Evolutionary conservation across 2,797 vertebrate species (phyloP), one percentile per base, ranked within the genome.

Genomic region (Etheostoma nigrum): DNA sequence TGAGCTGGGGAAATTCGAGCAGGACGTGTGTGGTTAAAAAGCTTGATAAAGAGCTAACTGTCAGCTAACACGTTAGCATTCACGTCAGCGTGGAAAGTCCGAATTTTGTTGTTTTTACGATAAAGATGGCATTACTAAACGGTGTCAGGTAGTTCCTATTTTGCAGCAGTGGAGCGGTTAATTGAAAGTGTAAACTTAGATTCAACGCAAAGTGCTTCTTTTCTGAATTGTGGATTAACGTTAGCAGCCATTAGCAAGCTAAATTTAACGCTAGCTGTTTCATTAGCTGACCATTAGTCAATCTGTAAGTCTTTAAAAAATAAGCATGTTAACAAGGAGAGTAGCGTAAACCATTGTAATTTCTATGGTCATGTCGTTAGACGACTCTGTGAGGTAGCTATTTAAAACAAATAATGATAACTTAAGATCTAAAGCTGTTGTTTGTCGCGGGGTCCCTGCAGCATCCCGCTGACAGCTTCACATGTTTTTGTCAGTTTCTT

Each of bases 31-130:
- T 78, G 85, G 72, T 74, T 87, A 71, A 72, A 71, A 79, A 78
- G 76, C 74, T 82, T 25, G 79, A 81, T 66, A 74, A 76, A 64
- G 47, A 68, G 90, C 93, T 91, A 91, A 91, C 80, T 81, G 82
- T 74, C 82, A 84, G 90, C 90, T 92, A 90, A 78, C 66, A 7
- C 4, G 49, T 79, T 91, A 88, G 86, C 86, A 76, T 78, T 54
- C 16, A 14, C 69, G 10, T 40, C 82, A 61, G 72, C 72, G 18
- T 3, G 4, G 63, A 48, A 67, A 78, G 58, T 81, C 59, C 14
- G 51, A 47, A 6, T 72, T 71, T 52, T 19, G 49, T 45, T 15
- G 15, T 2, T 55, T 58, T 51, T 23, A 6, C 0, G 5, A 25
- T 54, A 1, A 47, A n/a, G 0, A 10, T 18, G 14, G 14, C 9